Percentiles rank a stretch among this genome's conserved stretches.
Evolutionary conservation across 2,797 vertebrate species (phyloP).

Genomic region (Sebastolobus alascanus): DNA sequence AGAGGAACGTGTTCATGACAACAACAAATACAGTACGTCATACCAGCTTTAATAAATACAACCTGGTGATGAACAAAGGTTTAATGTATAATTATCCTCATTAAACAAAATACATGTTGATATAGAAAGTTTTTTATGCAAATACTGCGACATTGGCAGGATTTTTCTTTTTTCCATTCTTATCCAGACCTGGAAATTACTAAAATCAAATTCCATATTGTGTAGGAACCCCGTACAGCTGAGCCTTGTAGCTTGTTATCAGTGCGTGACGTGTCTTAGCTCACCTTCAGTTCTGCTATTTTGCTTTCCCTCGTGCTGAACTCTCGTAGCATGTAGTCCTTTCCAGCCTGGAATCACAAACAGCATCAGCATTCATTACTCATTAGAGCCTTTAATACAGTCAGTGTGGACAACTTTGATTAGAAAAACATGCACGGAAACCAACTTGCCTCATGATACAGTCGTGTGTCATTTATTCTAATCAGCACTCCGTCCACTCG

Average conservation of each 20-base stretch:
- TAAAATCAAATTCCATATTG: no score
- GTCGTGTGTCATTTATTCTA: conserved; percentile 94
- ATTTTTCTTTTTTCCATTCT: no score
- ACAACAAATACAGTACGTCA: not conserved
- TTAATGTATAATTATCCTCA: not conserved
- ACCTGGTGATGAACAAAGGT: not conserved
- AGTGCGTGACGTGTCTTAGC: no score
- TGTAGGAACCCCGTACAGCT: no score
- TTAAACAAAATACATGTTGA: not conserved
- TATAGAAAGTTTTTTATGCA: no score
- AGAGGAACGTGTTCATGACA: not conserved
- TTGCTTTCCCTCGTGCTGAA: conserved; percentile 96
- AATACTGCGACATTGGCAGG: no score
- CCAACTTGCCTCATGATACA: conserved; percentile 92
- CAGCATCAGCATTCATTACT: not conserved
- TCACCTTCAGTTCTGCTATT: conserved; percentile 92
- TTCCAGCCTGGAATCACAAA: conserved; percentile 87
- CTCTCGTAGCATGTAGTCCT: conserved; percentile 92
- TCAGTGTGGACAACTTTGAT: not conserved
- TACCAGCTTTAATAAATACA: not conserved
- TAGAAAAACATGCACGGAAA: not conserved
- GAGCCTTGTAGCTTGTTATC: no score
- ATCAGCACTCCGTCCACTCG: conserved; percentile 96
- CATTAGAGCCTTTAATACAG: not conserved
- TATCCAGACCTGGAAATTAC: no score